Evolutionary conservation across 2,888 invertebrate genomes (phyloP).

Genomic region (Plebejus anna): DNA sequence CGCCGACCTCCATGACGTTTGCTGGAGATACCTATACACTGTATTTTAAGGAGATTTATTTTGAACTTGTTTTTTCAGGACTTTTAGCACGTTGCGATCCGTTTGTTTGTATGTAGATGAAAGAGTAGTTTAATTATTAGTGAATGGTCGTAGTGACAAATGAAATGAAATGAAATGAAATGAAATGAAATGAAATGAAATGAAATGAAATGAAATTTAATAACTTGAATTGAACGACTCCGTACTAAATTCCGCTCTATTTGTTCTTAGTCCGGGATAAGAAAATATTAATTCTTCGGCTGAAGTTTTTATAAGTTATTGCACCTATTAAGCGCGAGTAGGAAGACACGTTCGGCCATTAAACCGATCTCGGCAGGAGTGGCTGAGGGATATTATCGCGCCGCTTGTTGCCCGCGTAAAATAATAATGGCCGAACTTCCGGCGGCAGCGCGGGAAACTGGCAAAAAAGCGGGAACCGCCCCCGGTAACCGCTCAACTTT

Average conservation of each 20-base stretch:
- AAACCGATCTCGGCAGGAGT: slow-evolving; percentile 60
- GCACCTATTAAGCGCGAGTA: slow-evolving; percentile 75
- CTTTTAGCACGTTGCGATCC: not conserved
- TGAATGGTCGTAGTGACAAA: too few species aligned
- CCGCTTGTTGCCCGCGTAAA: slow-evolving; percentile 81
- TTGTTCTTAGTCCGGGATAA: slow-evolving; percentile 29
- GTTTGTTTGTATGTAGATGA: not conserved
- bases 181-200: too few species aligned
- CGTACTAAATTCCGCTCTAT: not conserved
- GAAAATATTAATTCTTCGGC: slow-evolving; percentile 58
- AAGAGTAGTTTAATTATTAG: not conserved
- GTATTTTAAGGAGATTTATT: slow-evolving; percentile 3
- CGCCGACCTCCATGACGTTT: slow-evolving; percentile 61
- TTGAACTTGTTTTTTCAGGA: not conserved
- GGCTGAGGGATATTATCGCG: slow-evolving; percentile 77
- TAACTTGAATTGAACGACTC: not conserved
- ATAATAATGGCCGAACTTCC: slow-evolving; percentile 81
- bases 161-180: too few species aligned
- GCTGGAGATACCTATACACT: slow-evolving; percentile 41
- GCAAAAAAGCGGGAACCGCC: slow-evolving; percentile 77
- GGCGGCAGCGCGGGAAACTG: slow-evolving; percentile 77
- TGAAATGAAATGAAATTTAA: too few species aligned
- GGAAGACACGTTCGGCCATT: slow-evolving; percentile 76
- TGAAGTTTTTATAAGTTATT: slow-evolving; percentile 73
- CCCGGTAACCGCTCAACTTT: slow-evolving; percentile 66